Percentiles rank a stretch among this genome's conserved stretches.
phyloP scores from a whole-genome alignment of 2,113 vertebrate species.

The Heterotilapia buettikoferi region DNA sequence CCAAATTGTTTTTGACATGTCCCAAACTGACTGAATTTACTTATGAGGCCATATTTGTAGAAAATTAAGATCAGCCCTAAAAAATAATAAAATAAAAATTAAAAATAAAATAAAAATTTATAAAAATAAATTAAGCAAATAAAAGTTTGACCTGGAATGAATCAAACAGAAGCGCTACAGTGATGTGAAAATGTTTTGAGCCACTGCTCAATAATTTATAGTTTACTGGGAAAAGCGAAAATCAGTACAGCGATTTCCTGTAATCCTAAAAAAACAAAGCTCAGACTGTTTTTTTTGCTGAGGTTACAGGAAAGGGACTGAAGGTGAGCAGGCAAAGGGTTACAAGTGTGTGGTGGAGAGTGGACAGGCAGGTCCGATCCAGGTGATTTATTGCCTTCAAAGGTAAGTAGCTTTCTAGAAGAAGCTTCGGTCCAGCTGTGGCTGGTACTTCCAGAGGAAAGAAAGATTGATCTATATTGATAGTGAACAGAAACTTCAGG shows the following conservation, averaged over 20 bases:
- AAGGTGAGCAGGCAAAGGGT: not conserved
- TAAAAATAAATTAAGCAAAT: not conserved
- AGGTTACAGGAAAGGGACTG: not conserved
- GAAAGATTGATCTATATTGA: not conserved
- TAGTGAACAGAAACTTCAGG: not conserved
- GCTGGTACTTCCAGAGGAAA: not conserved
- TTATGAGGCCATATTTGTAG: not conserved
- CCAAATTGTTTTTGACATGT: not conserved
- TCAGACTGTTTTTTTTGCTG: not conserved
- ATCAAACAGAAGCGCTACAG: not conserved
- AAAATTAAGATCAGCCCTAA: not conserved
- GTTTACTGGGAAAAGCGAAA: not conserved
- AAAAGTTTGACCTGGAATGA: not conserved
- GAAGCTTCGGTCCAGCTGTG: not conserved
- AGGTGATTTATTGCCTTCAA: not conserved
- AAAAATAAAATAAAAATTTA: not conserved
- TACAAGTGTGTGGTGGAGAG: not conserved
- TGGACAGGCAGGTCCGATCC: not conserved
- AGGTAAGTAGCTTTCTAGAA: not conserved
- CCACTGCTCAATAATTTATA: not conserved
- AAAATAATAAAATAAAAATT: not conserved
- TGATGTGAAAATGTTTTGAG: not conserved
- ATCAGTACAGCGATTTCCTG: not conserved
- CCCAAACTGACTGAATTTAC: not conserved
- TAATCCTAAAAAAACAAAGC: not conserved